Conservation (phyloP, 2,888 invertebrate genomes). For the Perizoma flavofasciatum region DNA sequence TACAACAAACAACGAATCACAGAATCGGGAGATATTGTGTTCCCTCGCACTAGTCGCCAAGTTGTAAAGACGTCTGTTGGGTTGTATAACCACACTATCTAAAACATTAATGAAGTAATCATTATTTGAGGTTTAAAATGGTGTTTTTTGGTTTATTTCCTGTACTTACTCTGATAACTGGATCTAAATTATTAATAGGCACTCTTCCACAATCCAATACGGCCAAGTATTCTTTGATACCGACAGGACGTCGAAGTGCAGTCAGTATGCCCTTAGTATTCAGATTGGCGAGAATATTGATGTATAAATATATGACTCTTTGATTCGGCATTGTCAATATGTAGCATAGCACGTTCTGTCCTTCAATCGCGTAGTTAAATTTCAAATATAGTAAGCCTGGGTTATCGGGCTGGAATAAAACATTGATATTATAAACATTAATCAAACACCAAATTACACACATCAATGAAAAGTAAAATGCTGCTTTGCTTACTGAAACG, state of each 20-base stretch:
- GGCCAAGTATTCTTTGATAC: constrained; percentile 55
- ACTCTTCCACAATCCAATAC: constrained; percentile 73
- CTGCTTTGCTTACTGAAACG: constrained; percentile 55
- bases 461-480: not conserved
- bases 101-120: constrained; percentile 28
- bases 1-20: constrained; percentile 69
- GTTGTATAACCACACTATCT: constrained; percentile 77
- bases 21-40: constrained; percentile 53
- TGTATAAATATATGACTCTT: constrained; percentile 56
- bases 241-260: constrained; percentile 60
- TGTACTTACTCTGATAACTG: constrained; percentile 69
- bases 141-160: too few relatives aligned
- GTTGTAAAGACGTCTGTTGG: constrained; percentile 74
- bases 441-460: not conserved
- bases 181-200: constrained; percentile 77
- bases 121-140: too few relatives aligned
- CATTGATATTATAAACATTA: too few relatives aligned
- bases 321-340: constrained; percentile 69
- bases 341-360: constrained; percentile 64
- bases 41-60: constrained; percentile 72
- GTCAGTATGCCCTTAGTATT: constrained; percentile 61
- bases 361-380: constrained; percentile 61
- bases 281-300: constrained; percentile 58
- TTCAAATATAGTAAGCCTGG: constrained; percentile 60
- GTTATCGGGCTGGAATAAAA: constrained; percentile 56